Base-by-base conservation (phyloP, 2,797 vertebrate genomes). In the Spinibarbus caldwelli region DNA sequence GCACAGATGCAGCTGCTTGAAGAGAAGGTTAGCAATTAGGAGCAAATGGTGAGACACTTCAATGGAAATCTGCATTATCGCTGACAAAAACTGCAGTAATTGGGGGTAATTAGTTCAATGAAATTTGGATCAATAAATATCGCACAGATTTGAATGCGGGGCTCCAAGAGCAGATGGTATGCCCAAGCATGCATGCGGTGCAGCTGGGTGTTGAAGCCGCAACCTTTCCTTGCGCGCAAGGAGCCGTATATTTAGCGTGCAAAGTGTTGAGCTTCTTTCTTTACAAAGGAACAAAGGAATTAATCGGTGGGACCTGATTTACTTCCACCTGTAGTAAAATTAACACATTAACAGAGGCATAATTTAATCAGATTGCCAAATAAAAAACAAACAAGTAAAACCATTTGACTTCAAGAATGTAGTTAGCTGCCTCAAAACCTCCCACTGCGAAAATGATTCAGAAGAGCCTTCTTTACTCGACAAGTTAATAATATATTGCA, bases 401-500 rank as follows among this genome's bases (percentile, higher is more conserved):
- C 78, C 66, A 17, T 70, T 86, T 15, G 45, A 79, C 84, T 89
- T 86, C 72, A 64, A 78, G 41, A 85, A 86, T 38, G 73, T 83
- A 85, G 89, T 91, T 89, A 88, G 83, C 47, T 26, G 82, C 85
- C 72, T 80, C 52, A 75, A 73, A 87, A 85, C 87, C 89, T 87
- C 90, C 89, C 80, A 86, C 90, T 89, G 90, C 38, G 90, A 87
- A 90, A 90, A 89, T 86, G 85, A 89, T 91, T 88, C 89, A 78
- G 81, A 89, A 88, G 86, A 90, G 86, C 89, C 83, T 86, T 89
- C 81, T 88, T 87, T 87, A 83, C 87, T 70, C 86, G 87, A 89
- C 90, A 86, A 90, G 91, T 90, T 91, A 91, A 91, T 91, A 91
- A 91, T 90, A 90, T 90, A 89, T 89, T 83, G 89, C 88, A 90